Evolutionary conservation across 2,888 invertebrate species (phyloP).

Genomic region (Salpingus planirostris): DNA sequence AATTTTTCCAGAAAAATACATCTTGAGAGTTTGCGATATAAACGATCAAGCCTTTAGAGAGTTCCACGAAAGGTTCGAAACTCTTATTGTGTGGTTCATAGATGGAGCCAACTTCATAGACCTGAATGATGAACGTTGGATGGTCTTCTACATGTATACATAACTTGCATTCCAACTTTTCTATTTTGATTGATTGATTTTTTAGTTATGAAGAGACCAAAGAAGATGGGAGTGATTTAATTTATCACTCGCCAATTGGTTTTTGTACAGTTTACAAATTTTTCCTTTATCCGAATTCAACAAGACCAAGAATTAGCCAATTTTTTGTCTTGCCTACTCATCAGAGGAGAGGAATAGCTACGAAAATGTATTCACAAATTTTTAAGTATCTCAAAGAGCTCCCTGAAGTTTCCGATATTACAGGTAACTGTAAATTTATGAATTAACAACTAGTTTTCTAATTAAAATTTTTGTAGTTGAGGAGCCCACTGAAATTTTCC

Average conservation of each 20-base stretch:
- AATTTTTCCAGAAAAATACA: conserved; percentile 45
- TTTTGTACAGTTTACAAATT: conserved; percentile 91
- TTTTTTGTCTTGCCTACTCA: conserved; percentile 89
- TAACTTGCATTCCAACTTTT: conserved; percentile 4
- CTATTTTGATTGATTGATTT: conserved; percentile 14
- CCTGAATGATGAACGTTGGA: conserved; percentile 86
- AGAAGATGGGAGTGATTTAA: conserved; percentile 46
- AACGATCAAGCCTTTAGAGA: conserved; percentile 62
- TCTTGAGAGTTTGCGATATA: conserved; percentile 71
- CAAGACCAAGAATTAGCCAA: conserved; percentile 86
- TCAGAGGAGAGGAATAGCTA: conserved; percentile 77
- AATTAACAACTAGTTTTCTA: neutral
- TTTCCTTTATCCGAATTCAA: conserved; percentile 83
- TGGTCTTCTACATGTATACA: conserved; percentile 67
- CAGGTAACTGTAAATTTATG: conserved; percentile 44
- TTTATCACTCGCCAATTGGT: conserved; percentile 69
- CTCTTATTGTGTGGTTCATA: conserved; percentile 89
- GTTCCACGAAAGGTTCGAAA: conserved; percentile 79
- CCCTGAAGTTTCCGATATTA: conserved; percentile 56
- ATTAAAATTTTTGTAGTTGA: conserved; percentile 56
- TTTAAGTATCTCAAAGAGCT: conserved; percentile 33
- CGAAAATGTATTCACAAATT: conserved; percentile 53
- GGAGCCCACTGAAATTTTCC: conserved; percentile 88
- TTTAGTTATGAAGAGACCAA: conserved; percentile 63
- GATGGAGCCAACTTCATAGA: conserved; percentile 95